Evolutionary conservation across 2,888 invertebrate species (phyloP).

Genomic region (Dryobota labecula): DNA sequence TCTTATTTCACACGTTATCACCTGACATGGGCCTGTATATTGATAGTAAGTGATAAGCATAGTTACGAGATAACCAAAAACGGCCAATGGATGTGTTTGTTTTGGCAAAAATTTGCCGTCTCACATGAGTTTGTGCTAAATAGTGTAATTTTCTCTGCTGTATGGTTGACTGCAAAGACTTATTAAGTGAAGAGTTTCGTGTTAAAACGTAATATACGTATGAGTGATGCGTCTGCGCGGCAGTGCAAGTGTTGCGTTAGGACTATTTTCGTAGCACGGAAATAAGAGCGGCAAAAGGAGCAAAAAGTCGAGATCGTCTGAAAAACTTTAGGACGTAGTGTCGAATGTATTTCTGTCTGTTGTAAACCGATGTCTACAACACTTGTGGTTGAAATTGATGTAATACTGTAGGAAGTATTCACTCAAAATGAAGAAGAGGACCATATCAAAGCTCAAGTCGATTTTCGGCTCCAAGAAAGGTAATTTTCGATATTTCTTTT

Average conservation of each 20-base stretch:
- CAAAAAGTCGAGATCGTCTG: slow-evolving; percentile 87
- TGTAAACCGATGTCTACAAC: slow-evolving; percentile 82
- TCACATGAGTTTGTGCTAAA: slow-evolving; percentile 34
- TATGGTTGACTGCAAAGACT: slow-evolving; percentile 36
- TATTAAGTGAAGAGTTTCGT: slow-evolving; percentile 59
- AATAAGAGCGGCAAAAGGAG: slow-evolving; percentile 90
- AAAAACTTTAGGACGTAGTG: slow-evolving; percentile 89
- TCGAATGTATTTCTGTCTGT: slow-evolving; percentile 87
- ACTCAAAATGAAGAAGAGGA: slow-evolving; percentile 86
- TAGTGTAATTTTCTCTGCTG: slow-evolving; percentile 38
- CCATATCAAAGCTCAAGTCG: slow-evolving; percentile 86
- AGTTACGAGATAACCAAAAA: slow-evolving; percentile 73
- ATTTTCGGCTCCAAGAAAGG: slow-evolving; percentile 87
- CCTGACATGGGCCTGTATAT: slow-evolving; percentile 71
- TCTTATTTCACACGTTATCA: slow-evolving; percentile 67
- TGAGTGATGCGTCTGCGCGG: slow-evolving; percentile 87
- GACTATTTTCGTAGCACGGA: slow-evolving; percentile 90
- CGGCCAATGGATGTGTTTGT: slow-evolving; percentile 64
- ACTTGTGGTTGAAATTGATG: slow-evolving; percentile 76
- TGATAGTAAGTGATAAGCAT: slow-evolving; percentile 78
- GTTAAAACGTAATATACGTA: slow-evolving; percentile 69
- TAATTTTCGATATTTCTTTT: slow-evolving; percentile 61
- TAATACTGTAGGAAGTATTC: slow-evolving; percentile 64
- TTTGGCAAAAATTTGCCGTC: slow-evolving; percentile 58
- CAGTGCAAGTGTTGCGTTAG: slow-evolving; percentile 88